Base-by-base conservation (phyloP, 2,797 vertebrate species). In the Echiichthys vipera region DNA sequence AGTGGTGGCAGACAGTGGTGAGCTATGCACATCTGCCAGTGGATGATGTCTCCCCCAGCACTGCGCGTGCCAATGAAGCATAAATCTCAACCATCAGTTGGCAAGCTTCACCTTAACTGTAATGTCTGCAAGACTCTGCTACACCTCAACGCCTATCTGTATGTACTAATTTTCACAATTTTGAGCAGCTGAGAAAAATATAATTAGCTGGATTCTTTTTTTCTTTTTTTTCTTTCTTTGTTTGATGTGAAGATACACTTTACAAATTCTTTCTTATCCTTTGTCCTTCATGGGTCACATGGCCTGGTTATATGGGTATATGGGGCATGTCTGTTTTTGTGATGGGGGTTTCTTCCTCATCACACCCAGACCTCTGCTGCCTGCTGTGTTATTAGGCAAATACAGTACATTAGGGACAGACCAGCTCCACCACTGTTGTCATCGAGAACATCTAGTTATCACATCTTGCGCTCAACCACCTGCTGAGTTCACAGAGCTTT, bases 371-470 rank as follows among this genome's bases (percentile, higher is more conserved):
- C 80, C 80, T 89, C 78, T 81, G 83, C 76, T 83, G 81, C 91
- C 89, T 88, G 90, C 92, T 93, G 91, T 43, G 90, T 90, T 92
- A 93, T 92, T 92, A 93, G 82, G 80, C 80, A 90, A 90, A 89
- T 80, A 70, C 86, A 87, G 88, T 88, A 79, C 89, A 90, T 91
- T 79, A 79, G 89, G 78, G 88, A 90, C 71, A 58, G 87, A 76
- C 75, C 76, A 59, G 81, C 89, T 90, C 78, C 87, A 84, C 82
- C 83, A 72, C 83, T 53, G 88, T 90, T 93, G 91, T 94, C 90
- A 88, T 85, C 29, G 71, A 84, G 90, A 93, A 92, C 92, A 94
- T 93, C 94, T 93, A 93, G 94, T 95, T 94, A 94, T 93, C 89
- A 82, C 90, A 82, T 94, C 91, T 93, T 25, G 74, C 24, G 79